These are phyloP conservation scores for Phylloscopus trochilus DNA, from an alignment of 2,113 vertebrate genomes.

Conservation along the genomic window DNA sequence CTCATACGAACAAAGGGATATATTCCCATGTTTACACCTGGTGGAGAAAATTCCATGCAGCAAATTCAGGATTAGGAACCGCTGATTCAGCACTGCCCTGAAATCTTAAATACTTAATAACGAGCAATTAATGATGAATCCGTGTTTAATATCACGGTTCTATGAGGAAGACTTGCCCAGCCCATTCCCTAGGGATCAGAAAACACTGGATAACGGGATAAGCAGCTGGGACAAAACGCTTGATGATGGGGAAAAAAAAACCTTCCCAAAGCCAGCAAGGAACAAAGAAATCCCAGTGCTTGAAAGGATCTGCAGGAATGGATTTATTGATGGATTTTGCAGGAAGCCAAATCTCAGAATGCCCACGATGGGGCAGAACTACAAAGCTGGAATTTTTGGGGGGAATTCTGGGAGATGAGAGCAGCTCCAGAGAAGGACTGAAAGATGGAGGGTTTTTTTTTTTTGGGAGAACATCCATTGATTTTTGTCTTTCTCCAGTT, in stretches of 20 bases:
- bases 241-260: neutral
- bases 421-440: neutral
- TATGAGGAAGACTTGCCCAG: neutral
- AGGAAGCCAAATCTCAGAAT: neutral
- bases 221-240: rapidly evolving
- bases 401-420: neutral
- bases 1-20: neutral
- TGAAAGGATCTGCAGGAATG: neutral
- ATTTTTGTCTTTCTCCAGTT: neutral
- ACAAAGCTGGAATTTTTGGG: neutral
- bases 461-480: neutral
- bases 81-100: neutral
- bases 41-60: neutral
- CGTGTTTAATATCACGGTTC: rapidly evolving
- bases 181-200: neutral
- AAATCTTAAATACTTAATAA: neutral
- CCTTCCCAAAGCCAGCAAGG: neutral
- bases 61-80: neutral
- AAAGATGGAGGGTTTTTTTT: neutral
- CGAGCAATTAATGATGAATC: too few relatives aligned
- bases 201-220: neutral
- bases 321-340: too few relatives aligned
- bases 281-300: neutral
- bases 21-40: neutral
- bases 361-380: neutral